Conservation (phyloP, 2,888 invertebrate genomes). For the Habrosyne pyritoides region DNA sequence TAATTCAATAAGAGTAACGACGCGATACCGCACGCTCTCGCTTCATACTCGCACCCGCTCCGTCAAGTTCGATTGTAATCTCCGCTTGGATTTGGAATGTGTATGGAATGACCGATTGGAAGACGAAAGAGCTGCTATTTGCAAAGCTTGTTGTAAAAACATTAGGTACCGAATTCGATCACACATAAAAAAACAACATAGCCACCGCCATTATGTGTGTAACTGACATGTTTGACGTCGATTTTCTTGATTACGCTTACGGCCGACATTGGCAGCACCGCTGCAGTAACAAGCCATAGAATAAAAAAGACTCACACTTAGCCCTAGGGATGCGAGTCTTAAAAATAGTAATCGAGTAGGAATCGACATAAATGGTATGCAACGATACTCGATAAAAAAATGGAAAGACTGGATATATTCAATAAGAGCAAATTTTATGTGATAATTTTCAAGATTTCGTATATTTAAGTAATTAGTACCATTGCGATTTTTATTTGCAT, state of each 20-base stretch:
- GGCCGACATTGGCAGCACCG: slow-evolving; percentile 44
- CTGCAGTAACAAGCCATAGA: slow-evolving; percentile 4
- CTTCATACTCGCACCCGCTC: slow-evolving; percentile 14
- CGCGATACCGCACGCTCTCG: slow-evolving; percentile 52
- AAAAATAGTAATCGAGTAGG: too few relatives aligned
- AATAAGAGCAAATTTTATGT: too few relatives aligned
- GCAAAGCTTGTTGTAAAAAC: slow-evolving; percentile 38
- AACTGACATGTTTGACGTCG: slow-evolving; percentile 71
- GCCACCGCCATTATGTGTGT: slow-evolving; percentile 75
- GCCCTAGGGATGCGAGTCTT: too few relatives aligned
- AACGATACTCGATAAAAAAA: too few relatives aligned
- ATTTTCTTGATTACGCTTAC: slow-evolving; percentile 54
- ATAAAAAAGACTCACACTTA: not conserved
- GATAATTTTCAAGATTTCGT: too few relatives aligned
- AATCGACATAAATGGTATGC: too few relatives aligned
- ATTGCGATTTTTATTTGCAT: too few relatives aligned
- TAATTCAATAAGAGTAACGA: slow-evolving; percentile 65
- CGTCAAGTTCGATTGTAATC: not conserved
- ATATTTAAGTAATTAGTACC: too few relatives aligned
- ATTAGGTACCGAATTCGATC: slow-evolving; percentile 48
- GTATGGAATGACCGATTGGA: slow-evolving; percentile 14
- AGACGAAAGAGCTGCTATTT: slow-evolving; percentile 29
- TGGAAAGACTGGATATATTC: too few relatives aligned
- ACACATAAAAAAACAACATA: slow-evolving; percentile 61
- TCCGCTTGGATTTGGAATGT: slow-evolving; percentile 1